Conservation (phyloP, 1,140 invertebrate species). For the Megalonaias nervosa region DNA sequence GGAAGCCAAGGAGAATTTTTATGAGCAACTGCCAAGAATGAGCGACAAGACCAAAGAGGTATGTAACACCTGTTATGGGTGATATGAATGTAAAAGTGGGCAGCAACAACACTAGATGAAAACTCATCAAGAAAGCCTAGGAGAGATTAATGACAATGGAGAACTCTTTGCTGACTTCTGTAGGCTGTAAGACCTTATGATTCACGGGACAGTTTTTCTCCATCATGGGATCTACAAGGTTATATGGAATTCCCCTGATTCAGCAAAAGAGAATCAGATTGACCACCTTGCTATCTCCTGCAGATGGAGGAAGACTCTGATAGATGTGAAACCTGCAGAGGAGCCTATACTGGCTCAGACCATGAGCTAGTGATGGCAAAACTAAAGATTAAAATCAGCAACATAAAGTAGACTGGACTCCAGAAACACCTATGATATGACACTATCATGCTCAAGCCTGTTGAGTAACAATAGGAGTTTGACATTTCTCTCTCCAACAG, state of each 20-base stretch:
- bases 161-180: slow-evolving; percentile 34
- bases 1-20: no score
- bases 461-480: no score
- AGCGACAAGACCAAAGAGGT: no score
- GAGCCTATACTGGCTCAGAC: background rate
- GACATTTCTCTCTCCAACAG: no score
- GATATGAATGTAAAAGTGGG: slow-evolving; percentile 43
- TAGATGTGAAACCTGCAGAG: slow-evolving; percentile 10
- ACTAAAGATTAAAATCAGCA: background rate
- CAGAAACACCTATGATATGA: background rate
- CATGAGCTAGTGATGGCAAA: slow-evolving; percentile 1
- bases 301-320: slow-evolving; percentile 1
- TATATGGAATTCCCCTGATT: slow-evolving; percentile 14
- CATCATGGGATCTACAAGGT: slow-evolving; percentile 7
- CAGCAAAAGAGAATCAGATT: slow-evolving; percentile 15
- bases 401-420: background rate
- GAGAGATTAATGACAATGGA: slow-evolving; percentile 42
- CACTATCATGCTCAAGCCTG: background rate
- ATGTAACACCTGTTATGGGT: no score
- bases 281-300: background rate
- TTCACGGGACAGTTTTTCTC: slow-evolving; percentile 34
- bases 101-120: slow-evolving; percentile 23
- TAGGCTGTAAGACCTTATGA: slow-evolving; percentile 29
- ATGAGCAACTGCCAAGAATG: no score
- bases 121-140: slow-evolving; percentile 27